Evolutionary conservation across 2,888 invertebrate species (phyloP), one percentile per base, ranked within the genome.

Genomic region (Latrodectus hesperus): DNA sequence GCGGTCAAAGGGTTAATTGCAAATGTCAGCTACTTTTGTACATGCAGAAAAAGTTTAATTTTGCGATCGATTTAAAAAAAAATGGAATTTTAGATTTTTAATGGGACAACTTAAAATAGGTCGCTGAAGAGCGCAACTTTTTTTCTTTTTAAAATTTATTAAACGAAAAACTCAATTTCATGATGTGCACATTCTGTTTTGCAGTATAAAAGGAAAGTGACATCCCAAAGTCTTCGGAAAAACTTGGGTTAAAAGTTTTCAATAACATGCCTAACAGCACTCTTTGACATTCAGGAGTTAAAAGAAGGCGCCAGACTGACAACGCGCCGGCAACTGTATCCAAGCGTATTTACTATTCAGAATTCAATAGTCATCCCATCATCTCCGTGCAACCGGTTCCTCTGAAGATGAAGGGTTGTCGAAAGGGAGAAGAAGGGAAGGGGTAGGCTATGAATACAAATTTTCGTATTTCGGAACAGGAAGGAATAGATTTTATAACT

Each of bases 401-500:
- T n/a, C 55, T n/a, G 64, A 70, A 17, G 38, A 6, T 22, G 6
- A 38, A 38, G 38, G 38, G 38, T 38, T 38, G 38, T 38, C 2
- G 16, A 22, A 52, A 22, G 38, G 26, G 12, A 17, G 22, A 74
- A 52, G 73, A 26, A 64, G 72, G 11, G 51, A 55, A n/a, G 51
- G 65, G 38, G 65, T 51, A 38, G 49, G 60, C 55, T 26, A 75
- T 71, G 60, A 71, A 60, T 26, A 16, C 16, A 74, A 72, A 71
- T 71, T 71, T 79, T 81, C 80, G 80, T 80, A 80, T 81, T 81
- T 75, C 65, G 70, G 52, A 80, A 67, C 86, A 86, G 86, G 80
- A 86, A 86, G 80, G 75, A 86, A 78, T 76, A 78, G 52, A 72
- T 77, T 77, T 53, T 60, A 72, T 73, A 78, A 78, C 77, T 71